Evolutionary conservation across 2,113 vertebrate genomes (phyloP), one percentile per base, ranked within the genome.

Genomic region (Nannospalax galili): DNA sequence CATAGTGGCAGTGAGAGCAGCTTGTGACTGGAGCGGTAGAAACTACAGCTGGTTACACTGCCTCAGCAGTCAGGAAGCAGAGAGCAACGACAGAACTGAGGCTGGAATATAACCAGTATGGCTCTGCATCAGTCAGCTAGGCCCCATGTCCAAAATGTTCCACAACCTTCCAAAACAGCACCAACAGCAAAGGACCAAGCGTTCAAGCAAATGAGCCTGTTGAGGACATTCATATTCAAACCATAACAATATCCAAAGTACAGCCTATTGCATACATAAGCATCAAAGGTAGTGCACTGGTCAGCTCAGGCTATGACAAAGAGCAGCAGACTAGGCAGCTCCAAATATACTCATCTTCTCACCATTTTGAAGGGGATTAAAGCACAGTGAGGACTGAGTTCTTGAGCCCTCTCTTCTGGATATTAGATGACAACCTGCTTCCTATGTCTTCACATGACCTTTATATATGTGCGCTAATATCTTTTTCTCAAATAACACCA

Each of bases 241-340:
- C 40, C 42, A 22, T 24, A 64, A 3, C 28, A 67, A 67, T 10
- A 67, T 11, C 62, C 40, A 6, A 79, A 82, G 22, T 1, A 80
- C 69, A 45, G 15, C 52, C 15, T 20, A 40, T 37, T n/a, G 16
- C 15, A 4, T 8, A 1, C 74, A n/a, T 30, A 73, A 26, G 1
- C 3, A n/a, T 4, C 2, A 40, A 42, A 40, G 60, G 84, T 20
- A 73, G 17, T 0, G 6, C 2, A 58, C 26, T 10, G 70, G 72
- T 65, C 3, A 32, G 56, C n/a, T 1, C 35, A 26, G 40, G 65
- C 26, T 62, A 7, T 1, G 5, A 22, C 7, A 12, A 72, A 42
- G 64, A 2, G 37, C 45, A 40, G 30, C 1, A 4, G 45, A 32
- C 77, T 0, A 3, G 32, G 22, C 0, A 0, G 26, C 52, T 28